A percentile compares a stretch with the other conserved stretches of the same genome.
These are phyloP conservation scores for Ramazzottius varieornatus DNA, from an alignment of 2,888 invertebrate genomes.

Conservation along the genomic window DNA sequence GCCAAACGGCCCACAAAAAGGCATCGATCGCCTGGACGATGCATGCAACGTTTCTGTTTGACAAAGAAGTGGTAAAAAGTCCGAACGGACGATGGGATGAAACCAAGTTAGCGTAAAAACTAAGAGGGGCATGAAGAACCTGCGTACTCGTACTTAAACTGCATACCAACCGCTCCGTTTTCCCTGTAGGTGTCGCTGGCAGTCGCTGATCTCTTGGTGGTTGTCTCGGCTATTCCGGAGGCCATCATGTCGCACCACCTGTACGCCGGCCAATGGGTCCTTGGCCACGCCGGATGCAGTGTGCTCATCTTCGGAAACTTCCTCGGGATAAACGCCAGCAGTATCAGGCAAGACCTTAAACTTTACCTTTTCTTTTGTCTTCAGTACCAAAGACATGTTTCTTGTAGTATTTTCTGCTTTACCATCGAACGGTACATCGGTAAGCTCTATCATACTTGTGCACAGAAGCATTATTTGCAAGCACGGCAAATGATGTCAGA, in stretches of 20 bases:
- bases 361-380: neutral
- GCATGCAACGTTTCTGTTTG: too few species aligned
- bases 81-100: too few species aligned
- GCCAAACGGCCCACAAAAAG: too few species aligned
- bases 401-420: neutral
- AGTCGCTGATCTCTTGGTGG: neutral
- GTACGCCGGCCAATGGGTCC: neutral
- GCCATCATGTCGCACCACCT: neutral
- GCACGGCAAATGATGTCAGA: too few species aligned
- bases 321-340: constrained; percentile 3
- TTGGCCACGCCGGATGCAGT: neutral
- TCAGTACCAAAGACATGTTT: neutral
- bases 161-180: too few species aligned
- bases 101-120: too few species aligned
- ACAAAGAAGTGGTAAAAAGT: too few species aligned
- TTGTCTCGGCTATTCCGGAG: neutral
- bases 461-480: too few species aligned
- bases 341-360: neutral
- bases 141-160: too few species aligned
- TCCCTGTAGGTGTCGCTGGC: neutral
- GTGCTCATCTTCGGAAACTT: neutral
- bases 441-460: too few species aligned
- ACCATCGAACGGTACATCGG: neutral
- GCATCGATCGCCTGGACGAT: too few species aligned
- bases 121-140: too few species aligned